A percentile compares a stretch with the other conserved stretches of the same genome.
Evolutionary conservation across 2,113 vertebrate species (phyloP).

Genomic region (Acrocephalus arundinaceus): DNA sequence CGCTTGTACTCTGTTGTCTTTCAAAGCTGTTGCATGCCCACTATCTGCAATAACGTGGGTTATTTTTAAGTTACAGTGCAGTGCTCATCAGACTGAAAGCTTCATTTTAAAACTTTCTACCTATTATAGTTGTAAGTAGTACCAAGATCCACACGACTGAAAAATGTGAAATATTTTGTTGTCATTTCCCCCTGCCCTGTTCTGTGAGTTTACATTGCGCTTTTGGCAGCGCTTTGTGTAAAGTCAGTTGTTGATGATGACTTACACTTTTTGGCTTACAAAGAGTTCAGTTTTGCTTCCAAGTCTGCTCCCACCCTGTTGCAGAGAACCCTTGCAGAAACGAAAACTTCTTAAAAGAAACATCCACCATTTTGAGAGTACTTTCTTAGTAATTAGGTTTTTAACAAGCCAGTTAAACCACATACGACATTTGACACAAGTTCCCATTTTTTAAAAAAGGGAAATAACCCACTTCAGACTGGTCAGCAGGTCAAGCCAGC

Average conservation of each 20-base stretch:
- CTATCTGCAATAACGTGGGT: neutral
- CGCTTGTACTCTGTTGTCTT: neutral
- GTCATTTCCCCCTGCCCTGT: neutral
- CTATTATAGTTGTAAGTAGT: conserved; percentile 34
- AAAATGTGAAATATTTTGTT: conserved; percentile 32
- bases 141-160: neutral
- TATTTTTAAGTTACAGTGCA: neutral
- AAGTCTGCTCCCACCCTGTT: neutral
- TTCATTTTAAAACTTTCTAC: neutral
- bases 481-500: neutral
- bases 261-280: neutral
- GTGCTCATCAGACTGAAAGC: neutral
- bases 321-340: neutral
- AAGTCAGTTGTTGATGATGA: neutral
- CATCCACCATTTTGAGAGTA: conserved; percentile 13
- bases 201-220: conserved; percentile 8
- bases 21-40: neutral
- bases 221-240: neutral
- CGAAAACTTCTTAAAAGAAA: neutral
- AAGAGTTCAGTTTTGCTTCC: neutral
- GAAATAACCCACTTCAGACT: neutral
- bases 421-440: neutral
- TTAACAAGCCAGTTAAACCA: neutral
- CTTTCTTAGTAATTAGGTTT: neutral
- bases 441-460: neutral